Conservation (phyloP, 1,140 invertebrate genomes). For the Zaprionus davidi region DNA sequence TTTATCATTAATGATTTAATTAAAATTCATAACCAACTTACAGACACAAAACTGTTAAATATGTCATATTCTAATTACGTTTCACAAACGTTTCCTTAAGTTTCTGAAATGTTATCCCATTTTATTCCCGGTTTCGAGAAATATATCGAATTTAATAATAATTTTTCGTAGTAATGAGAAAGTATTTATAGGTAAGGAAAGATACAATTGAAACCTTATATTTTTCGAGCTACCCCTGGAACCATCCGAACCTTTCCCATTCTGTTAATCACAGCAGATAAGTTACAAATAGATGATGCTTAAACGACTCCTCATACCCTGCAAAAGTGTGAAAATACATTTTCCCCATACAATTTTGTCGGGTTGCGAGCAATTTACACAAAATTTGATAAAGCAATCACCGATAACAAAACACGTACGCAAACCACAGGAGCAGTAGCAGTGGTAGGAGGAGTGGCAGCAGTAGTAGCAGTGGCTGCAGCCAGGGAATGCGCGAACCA, state of each 20-base stretch:
- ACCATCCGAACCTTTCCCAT: not conserved
- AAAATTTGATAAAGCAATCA: slow-evolving; percentile 69
- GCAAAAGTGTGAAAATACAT: slow-evolving; percentile 25
- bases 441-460: slow-evolving; percentile 15
- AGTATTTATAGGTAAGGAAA: too few relatives aligned
- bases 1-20: too few relatives aligned
- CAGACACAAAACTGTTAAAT: too few relatives aligned
- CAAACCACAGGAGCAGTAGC: slow-evolving; percentile 38
- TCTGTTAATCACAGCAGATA: not conserved
- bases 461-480: not conserved
- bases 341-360: slow-evolving; percentile 79
- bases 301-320: slow-evolving; percentile 33
- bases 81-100: too few relatives aligned
- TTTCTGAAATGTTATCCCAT: too few relatives aligned
- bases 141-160: too few relatives aligned
- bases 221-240: too few relatives aligned
- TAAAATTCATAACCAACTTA: too few relatives aligned
- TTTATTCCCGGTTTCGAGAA: too few relatives aligned
- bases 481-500: not conserved
- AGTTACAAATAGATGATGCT: not conserved
- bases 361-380: slow-evolving; percentile 72
- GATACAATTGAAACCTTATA: too few relatives aligned
- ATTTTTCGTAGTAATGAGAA: too few relatives aligned
- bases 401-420: slow-evolving; percentile 70
- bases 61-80: too few relatives aligned